Evolutionary conservation across 2,888 invertebrate genomes (phyloP).

Genomic region (Gastrophysa polygoni): DNA sequence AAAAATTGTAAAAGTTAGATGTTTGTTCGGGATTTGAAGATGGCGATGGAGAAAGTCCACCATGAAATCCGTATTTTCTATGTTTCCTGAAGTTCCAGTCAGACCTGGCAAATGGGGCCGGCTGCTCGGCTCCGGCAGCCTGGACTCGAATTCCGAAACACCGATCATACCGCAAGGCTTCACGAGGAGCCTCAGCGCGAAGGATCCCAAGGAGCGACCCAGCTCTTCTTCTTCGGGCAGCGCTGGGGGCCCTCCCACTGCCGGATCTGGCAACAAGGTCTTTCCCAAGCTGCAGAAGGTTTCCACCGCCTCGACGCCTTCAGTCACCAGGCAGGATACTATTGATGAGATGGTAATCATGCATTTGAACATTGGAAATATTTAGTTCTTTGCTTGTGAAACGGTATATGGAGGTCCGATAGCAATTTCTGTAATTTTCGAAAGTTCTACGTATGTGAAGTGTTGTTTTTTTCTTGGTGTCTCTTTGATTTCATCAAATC

Average conservation of each 20-base stretch:
- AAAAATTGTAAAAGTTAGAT: no score
- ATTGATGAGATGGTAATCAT: slow-evolving; percentile 69
- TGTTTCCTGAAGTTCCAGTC: slow-evolving; percentile 52
- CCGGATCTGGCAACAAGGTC: slow-evolving; percentile 64
- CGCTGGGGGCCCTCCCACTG: slow-evolving; percentile 50
- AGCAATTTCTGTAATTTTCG: no score
- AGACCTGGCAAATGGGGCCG: slow-evolving; percentile 81
- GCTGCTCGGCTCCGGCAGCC: slow-evolving; percentile 77
- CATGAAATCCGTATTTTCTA: no score
- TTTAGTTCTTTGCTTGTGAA: no score
- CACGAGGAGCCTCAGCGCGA: slow-evolving; percentile 65
- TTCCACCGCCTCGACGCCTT: slow-evolving; percentile 58
- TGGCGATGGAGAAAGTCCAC: no score
- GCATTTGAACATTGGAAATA: no score
- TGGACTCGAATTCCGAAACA: slow-evolving; percentile 73
- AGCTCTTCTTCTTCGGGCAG: slow-evolving; percentile 57
- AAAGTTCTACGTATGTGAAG: no score
- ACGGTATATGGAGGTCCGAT: no score
- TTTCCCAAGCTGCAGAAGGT: slow-evolving; percentile 75
- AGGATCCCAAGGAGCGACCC: slow-evolving; percentile 58
- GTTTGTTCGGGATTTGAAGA: no score
- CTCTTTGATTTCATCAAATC: no score
- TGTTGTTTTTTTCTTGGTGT: no score
- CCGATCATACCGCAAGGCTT: slow-evolving; percentile 56
- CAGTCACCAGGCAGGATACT: slow-evolving; percentile 73